Percentiles rank a stretch among this genome's conserved stretches.
These are phyloP conservation scores for Erebia ligea DNA, from an alignment of 2,888 invertebrate species.

Conservation along the genomic window DNA sequence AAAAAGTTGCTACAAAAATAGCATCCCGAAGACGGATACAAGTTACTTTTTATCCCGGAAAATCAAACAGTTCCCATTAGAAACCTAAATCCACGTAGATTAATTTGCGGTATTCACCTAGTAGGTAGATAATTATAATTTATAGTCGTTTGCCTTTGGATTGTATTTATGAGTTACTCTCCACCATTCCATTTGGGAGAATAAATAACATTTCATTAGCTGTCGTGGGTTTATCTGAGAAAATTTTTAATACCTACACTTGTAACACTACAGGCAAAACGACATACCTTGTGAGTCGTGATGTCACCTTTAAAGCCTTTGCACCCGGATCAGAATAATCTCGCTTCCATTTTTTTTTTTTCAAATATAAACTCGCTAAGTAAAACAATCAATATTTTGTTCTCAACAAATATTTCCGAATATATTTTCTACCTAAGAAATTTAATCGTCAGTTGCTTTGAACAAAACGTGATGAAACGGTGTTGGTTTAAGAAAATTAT, in stretches of 20 bases:
- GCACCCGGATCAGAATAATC: constrained; percentile 33
- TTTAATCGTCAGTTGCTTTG: not conserved
- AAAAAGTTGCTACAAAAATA: no score
- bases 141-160: no score
- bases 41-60: no score
- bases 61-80: no score
- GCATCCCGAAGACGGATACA: no score
- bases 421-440: not conserved
- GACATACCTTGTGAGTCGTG: constrained; percentile 21
- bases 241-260: not conserved
- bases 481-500: no score
- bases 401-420: constrained; percentile 2
- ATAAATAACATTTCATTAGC: not conserved
- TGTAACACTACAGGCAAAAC: constrained; percentile 4
- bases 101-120: no score
- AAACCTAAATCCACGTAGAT: no score
- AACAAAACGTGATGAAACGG: not conserved
- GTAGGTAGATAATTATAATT: no score
- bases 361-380: constrained; percentile 9
- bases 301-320: constrained; percentile 38
- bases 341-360: constrained; percentile 5
- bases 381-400: constrained; percentile 15
- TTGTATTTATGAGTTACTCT: no score
- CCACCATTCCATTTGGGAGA: not conserved
- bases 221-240: not conserved